A percentile compares a stretch with the other conserved stretches of the same genome.
Conservation (phyloP, 1,140 invertebrate species). For the Aphaenogaster ashmeadi region DNA sequence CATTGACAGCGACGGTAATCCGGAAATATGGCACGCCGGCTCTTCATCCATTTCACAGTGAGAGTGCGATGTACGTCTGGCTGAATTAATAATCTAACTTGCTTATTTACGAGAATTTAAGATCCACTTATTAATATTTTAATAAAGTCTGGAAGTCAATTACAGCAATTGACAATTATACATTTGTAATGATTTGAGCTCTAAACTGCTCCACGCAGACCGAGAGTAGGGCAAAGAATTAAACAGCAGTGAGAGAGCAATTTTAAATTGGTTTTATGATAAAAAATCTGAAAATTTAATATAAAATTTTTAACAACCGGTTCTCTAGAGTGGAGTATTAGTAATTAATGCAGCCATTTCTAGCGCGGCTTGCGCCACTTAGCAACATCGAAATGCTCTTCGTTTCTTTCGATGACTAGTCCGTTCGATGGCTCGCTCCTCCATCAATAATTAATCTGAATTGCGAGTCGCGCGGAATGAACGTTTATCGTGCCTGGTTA, state of each 20-base stretch:
- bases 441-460: slow-evolving; percentile 45
- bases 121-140: slow-evolving; percentile 9
- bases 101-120: slow-evolving; percentile 8
- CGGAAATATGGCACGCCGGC: neutral
- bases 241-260: neutral
- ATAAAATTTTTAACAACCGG: neutral
- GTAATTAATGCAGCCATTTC: neutral
- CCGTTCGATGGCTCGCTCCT: slow-evolving; percentile 5
- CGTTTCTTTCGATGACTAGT: slow-evolving; percentile 1
- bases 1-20: neutral
- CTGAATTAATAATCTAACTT: neutral
- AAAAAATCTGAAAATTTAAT: neutral
- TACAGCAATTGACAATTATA: neutral
- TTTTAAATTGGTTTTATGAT: neutral
- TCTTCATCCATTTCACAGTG: neutral
- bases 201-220: neutral
- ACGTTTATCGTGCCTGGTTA: slow-evolving; percentile 50
- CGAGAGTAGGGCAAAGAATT: neutral
- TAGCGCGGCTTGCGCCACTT: neutral
- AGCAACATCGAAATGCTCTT: neutral
- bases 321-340: neutral
- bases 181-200: neutral
- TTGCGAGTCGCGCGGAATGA: neutral
- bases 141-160: neutral
- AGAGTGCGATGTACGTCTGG: neutral